Base-by-base conservation (phyloP, 2,113 vertebrate genomes). In the Chaetura pelagica region DNA sequence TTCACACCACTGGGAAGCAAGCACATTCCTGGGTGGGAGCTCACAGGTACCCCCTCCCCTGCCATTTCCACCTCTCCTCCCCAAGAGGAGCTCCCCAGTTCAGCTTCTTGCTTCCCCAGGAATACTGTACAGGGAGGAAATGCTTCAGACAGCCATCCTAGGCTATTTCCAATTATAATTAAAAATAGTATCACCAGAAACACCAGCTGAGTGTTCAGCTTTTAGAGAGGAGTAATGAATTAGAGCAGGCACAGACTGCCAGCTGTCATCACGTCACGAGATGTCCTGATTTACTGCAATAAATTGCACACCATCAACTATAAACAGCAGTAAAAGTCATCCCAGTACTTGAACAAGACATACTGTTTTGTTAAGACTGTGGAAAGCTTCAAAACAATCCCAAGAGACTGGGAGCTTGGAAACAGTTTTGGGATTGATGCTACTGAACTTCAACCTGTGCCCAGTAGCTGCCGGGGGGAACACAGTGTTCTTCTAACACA, bases 21-120 rank as follows among this genome's bases (percentile, higher is more conserved):
- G 42, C 23, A 23, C 1, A 0, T 22, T 21, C 38, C 42, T 0
- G 0, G 38, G 24, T 0, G 0, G 20, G n/a, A 75, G 52, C 24
- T 84, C 40, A 12, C 51, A 59, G 69, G 42, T 27, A 54, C 44
- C n/a, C 46, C 58, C n/a, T 14, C 40, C 40, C 40, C 59, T 27
- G 21, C 15, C 35, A 10, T 27, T 63, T n/a, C 66, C 52, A 75
- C 19, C 58, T 34, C 71, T 44, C 51, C 16, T n/a, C 21, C 22
- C 34, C 29, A 22, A 4, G 48, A n/a, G 38, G 13, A 61, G 34
- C 35, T 64, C 18, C 49, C 76, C 40, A 1, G 3, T 27, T 17
- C 35, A 75, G 44, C 58, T 24, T 12, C 9, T 0, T 8, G 40
- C 0, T 4, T 48, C 44, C 55, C 0, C 0, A 55, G 38, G 7